Evolutionary conservation across 2,888 invertebrate genomes (phyloP).

Genomic region (Tinea semifulvella): DNA sequence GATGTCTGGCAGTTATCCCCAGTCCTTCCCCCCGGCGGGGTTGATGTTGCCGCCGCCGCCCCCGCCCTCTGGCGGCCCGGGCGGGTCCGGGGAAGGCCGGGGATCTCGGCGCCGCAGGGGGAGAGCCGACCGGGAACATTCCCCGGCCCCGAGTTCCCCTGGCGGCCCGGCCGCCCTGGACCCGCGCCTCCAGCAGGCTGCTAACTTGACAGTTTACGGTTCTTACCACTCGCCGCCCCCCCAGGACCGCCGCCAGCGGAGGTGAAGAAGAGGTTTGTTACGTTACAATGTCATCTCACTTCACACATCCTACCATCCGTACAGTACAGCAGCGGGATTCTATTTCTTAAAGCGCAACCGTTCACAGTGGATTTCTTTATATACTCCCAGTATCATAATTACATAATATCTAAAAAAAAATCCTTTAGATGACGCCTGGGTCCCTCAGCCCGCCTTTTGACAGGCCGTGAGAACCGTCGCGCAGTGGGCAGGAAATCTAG

Average conservation of each 20-base stretch:
- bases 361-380: too few relatives aligned
- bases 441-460: too few relatives aligned
- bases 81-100: constrained; percentile 30
- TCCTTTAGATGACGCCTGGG: too few relatives aligned
- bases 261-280: constrained; percentile 64
- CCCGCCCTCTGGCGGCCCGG: constrained; percentile 27
- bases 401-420: too few relatives aligned
- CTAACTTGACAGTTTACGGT: constrained; percentile 58
- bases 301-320: constrained; percentile 23
- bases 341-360: too few relatives aligned
- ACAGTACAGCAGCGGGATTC: too few relatives aligned
- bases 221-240: constrained; percentile 35
- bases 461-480: too few relatives aligned
- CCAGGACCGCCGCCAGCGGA: constrained; percentile 59
- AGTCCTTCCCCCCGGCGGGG: constrained; percentile 17
- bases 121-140: constrained; percentile 49
- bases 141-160: too few relatives aligned
- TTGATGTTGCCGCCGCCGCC: constrained; percentile 43
- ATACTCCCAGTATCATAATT: too few relatives aligned
- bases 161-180: constrained; percentile 38
- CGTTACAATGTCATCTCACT: constrained; percentile 55
- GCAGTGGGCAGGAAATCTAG: too few relatives aligned
- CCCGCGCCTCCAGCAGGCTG: constrained; percentile 41
- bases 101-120: constrained; percentile 43
- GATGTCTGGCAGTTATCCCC: constrained; percentile 33